phyloP scores from a whole-genome alignment of 2,113 vertebrate species.

The Oxyruncus cristatus region DNA sequence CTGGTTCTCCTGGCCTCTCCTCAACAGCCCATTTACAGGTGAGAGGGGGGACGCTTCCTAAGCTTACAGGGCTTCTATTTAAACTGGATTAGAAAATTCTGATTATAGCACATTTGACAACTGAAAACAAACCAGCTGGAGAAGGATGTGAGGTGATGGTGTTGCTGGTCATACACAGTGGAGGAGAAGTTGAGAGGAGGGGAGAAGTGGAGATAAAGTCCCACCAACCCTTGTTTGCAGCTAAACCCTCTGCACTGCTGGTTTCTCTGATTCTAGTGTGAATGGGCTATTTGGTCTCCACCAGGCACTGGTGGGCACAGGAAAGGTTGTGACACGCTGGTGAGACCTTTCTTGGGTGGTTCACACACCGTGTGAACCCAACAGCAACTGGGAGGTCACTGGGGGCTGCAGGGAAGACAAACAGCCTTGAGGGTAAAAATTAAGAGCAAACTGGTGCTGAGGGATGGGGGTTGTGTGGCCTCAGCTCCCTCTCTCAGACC shows the following conservation, averaged over 20 bases:
- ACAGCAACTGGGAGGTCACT: neutral
- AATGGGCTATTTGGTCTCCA: neutral
- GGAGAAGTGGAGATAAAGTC: neutral
- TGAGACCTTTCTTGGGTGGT: neutral
- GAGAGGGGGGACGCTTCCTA: neutral
- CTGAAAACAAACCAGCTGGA: too few relatives aligned
- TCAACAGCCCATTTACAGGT: neutral
- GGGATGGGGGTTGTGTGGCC: neutral
- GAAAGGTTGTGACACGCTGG: neutral
- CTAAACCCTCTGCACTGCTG: neutral
- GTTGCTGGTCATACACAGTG: neutral
- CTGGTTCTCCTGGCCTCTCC: neutral
- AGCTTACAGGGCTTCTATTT: neutral
- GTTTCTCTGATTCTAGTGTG: neutral
- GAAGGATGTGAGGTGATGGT: neutral
- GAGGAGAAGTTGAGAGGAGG: neutral
- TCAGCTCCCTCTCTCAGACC: neutral
- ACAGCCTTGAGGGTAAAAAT: neutral
- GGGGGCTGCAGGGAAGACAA: neutral
- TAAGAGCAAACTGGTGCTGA: neutral
- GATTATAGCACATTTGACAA: neutral
- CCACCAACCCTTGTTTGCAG: neutral
- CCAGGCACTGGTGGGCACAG: fast-evolving
- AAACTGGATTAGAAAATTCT: neutral
- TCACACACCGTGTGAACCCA: neutral